phyloP scores from a whole-genome alignment of 2,888 invertebrate species.

The Galeruca laticollis region DNA sequence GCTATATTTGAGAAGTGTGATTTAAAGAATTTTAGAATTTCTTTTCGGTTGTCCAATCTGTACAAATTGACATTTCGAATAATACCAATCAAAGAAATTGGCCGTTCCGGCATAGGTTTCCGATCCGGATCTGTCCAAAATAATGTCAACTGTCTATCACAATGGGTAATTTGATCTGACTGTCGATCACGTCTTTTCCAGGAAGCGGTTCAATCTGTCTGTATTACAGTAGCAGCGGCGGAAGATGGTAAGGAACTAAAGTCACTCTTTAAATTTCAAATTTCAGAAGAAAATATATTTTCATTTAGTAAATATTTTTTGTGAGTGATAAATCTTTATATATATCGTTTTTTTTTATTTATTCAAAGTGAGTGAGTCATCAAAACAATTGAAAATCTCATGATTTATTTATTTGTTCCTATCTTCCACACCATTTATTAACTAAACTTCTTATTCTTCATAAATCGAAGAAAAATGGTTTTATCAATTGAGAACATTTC shows the following conservation, averaged over 20 bases:
- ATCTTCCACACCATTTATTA: no score
- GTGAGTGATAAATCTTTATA: neutral
- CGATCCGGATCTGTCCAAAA: constrained; percentile 42
- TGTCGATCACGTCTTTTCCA: constrained; percentile 64
- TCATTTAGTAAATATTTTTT: neutral
- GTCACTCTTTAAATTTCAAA: neutral
- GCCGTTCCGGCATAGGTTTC: constrained; percentile 8
- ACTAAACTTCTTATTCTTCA: no score
- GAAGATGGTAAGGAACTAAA: neutral
- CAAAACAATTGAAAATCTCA: no score
- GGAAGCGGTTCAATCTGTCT: constrained; percentile 59
- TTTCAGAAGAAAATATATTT: neutral
- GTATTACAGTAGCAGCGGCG: constrained; percentile 42
- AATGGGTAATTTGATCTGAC: constrained; percentile 62
- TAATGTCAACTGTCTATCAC: constrained; percentile 57
- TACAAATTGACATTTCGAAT: constrained; percentile 26
- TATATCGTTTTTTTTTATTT: no score
- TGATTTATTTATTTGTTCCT: no score
- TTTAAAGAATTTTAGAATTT: neutral
- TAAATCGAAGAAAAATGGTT: no score
- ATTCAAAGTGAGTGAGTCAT: no score
- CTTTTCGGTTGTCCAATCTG: neutral
- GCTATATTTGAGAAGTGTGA: neutral
- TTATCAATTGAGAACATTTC: no score
- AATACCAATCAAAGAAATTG: constrained; percentile 28